phyloP scores from a whole-genome alignment of 2,888 invertebrate species.

The Phalera bucephala region DNA sequence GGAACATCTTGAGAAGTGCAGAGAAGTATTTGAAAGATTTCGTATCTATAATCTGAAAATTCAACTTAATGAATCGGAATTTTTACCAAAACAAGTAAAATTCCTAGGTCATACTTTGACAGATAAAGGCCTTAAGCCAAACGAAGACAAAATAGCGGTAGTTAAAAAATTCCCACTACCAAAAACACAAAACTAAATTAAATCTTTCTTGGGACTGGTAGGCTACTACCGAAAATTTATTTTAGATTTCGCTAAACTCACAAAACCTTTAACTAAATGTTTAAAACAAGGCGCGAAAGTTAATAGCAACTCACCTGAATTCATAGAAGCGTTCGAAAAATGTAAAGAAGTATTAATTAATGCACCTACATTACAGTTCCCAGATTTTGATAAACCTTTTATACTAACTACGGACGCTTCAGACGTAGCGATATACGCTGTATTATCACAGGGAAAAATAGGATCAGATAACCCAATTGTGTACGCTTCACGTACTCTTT shows the following conservation, averaged over 20 bases:
- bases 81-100: conserved; percentile 15
- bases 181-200: conserved; percentile 28
- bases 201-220: conserved; percentile 29
- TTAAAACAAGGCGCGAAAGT: conserved; percentile 27
- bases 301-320: conserved; percentile 9
- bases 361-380: conserved; percentile 45
- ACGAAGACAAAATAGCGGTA: conserved; percentile 31
- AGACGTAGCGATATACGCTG: conserved; percentile 30
- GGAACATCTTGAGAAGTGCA: neutral
- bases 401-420: conserved; percentile 34
- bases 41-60: conserved; percentile 8
- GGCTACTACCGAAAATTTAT: conserved; percentile 33
- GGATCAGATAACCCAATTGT: conserved; percentile 32
- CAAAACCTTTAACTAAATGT: conserved; percentile 30
- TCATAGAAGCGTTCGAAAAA: conserved; percentile 27
- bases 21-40: too few species aligned
- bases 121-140: conserved; percentile 28
- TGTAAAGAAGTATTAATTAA: conserved; percentile 35
- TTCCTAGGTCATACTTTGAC: conserved; percentile 23
- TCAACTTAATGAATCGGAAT: neutral
- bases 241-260: conserved; percentile 26
- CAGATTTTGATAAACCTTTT: conserved; percentile 40
- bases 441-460: conserved; percentile 32
- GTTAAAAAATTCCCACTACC: conserved; percentile 28
- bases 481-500: conserved; percentile 30